Conservation (phyloP, 2,113 vertebrate genomes). For the Anoura caudifer region DNA sequence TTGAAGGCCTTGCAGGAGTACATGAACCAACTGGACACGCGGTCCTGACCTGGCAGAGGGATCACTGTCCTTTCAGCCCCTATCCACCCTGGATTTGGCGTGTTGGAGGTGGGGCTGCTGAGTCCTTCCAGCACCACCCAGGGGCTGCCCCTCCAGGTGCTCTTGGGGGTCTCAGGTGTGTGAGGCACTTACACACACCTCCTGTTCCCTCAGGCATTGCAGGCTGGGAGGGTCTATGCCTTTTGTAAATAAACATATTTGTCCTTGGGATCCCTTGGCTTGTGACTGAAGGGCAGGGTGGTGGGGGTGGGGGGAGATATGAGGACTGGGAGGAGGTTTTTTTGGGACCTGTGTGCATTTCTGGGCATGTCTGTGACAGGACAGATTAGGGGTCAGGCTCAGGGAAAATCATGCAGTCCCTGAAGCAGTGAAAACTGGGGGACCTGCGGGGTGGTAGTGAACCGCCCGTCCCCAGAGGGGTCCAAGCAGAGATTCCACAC, state of each 20-base stretch:
- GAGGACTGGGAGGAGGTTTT: not conserved
- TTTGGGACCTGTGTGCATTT: not conserved
- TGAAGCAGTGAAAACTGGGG: not conserved
- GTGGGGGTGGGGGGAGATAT: not conserved
- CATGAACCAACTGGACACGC: slow-evolving; percentile 90
- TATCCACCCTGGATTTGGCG: not conserved
- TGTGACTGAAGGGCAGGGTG: not conserved
- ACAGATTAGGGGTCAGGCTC: not conserved
- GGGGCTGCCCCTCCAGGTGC: not conserved
- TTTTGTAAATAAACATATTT: slow-evolving; percentile 74
- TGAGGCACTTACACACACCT: not conserved
- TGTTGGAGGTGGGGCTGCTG: not conserved
- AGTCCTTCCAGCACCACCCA: not conserved
- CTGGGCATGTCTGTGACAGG: not conserved
- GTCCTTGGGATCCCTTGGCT: slow-evolving; percentile 13
- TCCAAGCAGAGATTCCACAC: not conserved
- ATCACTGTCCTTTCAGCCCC: not conserved
- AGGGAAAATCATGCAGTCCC: not conserved
- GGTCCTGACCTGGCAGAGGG: slow-evolving; percentile 72
- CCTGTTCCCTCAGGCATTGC: not conserved
- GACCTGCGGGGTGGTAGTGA: not conserved
- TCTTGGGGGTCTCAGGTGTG: not conserved
- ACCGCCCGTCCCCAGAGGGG: not conserved
- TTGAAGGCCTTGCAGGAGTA: slow-evolving; percentile 94
- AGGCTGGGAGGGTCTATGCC: not conserved